Base-by-base conservation (phyloP, 2,797 vertebrate species). In the Sebastiscus albofasciatus region DNA sequence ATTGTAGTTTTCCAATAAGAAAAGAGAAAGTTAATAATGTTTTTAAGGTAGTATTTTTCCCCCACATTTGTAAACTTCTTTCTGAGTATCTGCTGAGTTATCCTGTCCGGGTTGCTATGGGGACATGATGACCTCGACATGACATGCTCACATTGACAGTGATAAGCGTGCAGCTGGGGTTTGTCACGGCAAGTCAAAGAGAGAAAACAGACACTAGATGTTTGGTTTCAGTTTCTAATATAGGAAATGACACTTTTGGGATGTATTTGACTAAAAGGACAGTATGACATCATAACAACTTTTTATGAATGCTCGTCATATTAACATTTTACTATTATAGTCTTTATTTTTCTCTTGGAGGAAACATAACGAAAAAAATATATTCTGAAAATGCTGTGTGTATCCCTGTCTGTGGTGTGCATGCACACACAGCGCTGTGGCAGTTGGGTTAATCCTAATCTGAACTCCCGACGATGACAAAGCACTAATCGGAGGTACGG, bases 391-490 rank as follows among this genome's bases (percentile, higher is more conserved):
- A 61, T 20, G 16, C 34, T 39, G 29, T 27, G 13, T 20, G 14
- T 36, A 58, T 29, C 10, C 8, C 16, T 61, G 60, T 75, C 59
- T 72, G 24, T 55, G 62, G 2, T 29, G 3, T 31, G 7, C 4
- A 61, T 7, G 61, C 27, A 61, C 56, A 34, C 75, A 70, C 69
- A 39, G 4, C 4, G 36, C 72, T 66, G 22, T 46, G 73, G 73
- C 86, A 78, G 49, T 34, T 49, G 72, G 39, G 49, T 77, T 90
- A 89, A 92, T 91, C 90, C 89, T 91, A 90, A 90, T 93, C 92
- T 91, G 75, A 84, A 81, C 52, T 85, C 77, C 18, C 24, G 66
- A 86, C 77, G 64, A 84, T 88, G 90, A 88, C 84, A 20, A 76
- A 65, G 84, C 86, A 82, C 58, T 88, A 87, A 89, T 90, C 85